Evolutionary conservation across 2,113 vertebrate species (phyloP).

Genomic region (Emydocephalus ijimae): DNA sequence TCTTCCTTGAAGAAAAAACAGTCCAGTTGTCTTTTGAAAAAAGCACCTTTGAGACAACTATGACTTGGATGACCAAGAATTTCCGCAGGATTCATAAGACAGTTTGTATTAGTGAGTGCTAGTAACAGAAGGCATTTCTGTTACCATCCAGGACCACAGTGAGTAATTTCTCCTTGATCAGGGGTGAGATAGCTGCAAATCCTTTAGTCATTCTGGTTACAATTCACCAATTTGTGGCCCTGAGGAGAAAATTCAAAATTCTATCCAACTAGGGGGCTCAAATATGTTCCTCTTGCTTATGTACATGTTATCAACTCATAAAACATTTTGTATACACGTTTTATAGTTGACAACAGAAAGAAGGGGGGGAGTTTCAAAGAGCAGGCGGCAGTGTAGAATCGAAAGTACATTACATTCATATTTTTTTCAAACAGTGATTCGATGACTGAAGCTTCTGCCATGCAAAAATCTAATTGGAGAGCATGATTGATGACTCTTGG

Average conservation of each 20-base stretch:
- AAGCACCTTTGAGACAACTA: background rate
- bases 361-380: too few species aligned
- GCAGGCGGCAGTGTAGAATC: too few species aligned
- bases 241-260: background rate
- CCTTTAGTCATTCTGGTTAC: background rate
- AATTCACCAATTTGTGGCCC: background rate
- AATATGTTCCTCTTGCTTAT: too few species aligned
- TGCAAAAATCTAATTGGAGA: too few species aligned
- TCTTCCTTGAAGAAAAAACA: background rate
- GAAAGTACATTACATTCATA: too few species aligned
- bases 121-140: background rate
- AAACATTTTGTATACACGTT: too few species aligned
- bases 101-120: background rate
- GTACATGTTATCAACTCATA: too few species aligned
- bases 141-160: background rate
- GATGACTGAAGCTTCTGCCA: too few species aligned
- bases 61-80: background rate
- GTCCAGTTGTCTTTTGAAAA: background rate
- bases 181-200: background rate
- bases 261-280: too few species aligned
- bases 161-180: background rate
- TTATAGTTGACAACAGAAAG: too few species aligned
- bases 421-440: too few species aligned
- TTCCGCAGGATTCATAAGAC: background rate
- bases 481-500: too few species aligned